Base-by-base conservation (phyloP, 2,888 invertebrate species). In the Aphodius granarius region DNA sequence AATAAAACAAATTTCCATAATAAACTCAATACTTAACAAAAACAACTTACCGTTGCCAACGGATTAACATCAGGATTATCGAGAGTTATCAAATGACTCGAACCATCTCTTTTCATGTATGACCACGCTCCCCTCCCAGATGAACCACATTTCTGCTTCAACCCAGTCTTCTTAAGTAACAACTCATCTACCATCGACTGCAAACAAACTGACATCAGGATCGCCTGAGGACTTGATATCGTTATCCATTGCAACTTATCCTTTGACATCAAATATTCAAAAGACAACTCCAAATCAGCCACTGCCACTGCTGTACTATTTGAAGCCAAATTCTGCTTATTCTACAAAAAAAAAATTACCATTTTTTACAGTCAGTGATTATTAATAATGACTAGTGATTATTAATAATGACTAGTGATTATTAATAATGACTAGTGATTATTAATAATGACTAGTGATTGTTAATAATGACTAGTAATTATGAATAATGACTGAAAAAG, bases 141-240 rank as follows among this genome's bases (percentile, higher is more conserved):
- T 15, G 78, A 66, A 68, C 79, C 76, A 73, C 83, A 82, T 77
- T 82, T 84, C 75, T 83, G 90, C 13, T 89, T 89, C 0, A 88
- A 86, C 20, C 92, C 93, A 83, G 90, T 91, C 83, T 92, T 93
- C 85, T 94, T 94, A 71, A 93, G 89, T 86, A 95, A 89, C 81
- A 99, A 88, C 86, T 99, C 98, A 84, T 98, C 97, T 0, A 99
- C 98, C 91, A 99, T 96, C 5, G 95, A 94, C 90, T 98, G 95
- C 75, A 99, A 89, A 85, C 97, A 97, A 75, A 97, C 94, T 23
- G 98, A 98, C 91, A 99, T 96, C 78, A 99, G 91, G 85, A 98
- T 97, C 0, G 98, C 96, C 88, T 96, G 95, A 79, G 95, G 94
- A 81, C 97, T 97, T 74, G 92, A 91, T 81, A 99, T 91, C 19